phyloP scores from a whole-genome alignment of 2,888 invertebrate genomes.

The Drosophila prostipennis region DNA sequence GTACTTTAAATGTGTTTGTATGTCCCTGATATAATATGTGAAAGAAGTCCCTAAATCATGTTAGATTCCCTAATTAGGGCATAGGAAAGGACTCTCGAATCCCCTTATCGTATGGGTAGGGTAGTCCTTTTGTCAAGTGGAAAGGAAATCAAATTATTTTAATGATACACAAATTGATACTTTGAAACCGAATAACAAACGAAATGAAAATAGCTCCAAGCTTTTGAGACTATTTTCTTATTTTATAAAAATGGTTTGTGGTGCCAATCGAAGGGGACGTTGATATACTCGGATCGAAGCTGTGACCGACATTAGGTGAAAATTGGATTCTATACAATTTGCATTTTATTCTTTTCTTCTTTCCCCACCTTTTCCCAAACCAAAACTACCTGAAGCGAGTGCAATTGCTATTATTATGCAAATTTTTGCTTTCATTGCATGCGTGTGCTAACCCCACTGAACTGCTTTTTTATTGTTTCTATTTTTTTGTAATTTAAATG shows the following conservation, averaged over 20 bases:
- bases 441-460: slow-evolving; percentile 54
- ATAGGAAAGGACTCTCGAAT: neutral
- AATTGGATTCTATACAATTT: slow-evolving; percentile 73
- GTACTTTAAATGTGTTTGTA: too few species aligned
- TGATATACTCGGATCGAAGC: slow-evolving; percentile 1
- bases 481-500: slow-evolving; percentile 37
- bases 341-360: slow-evolving; percentile 7
- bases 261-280: slow-evolving; percentile 12
- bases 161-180: slow-evolving; percentile 82
- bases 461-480: slow-evolving; percentile 8
- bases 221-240: slow-evolving; percentile 60
- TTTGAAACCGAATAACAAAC: slow-evolving; percentile 79
- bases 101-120: slow-evolving; percentile 23
- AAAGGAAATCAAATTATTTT: slow-evolving; percentile 81
- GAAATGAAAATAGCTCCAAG: slow-evolving; percentile 75
- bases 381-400: slow-evolving; percentile 78
- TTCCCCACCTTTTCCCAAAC: slow-evolving; percentile 31
- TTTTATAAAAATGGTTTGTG: neutral
- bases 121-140: slow-evolving; percentile 57
- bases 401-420: slow-evolving; percentile 80
- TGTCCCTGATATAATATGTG: neutral
- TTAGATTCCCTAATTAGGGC: slow-evolving; percentile 37
- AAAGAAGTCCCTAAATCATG: slow-evolving; percentile 1
- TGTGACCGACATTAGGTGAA: slow-evolving; percentile 63
- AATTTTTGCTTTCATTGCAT: slow-evolving; percentile 72